These are phyloP conservation scores for Megalops cyprinoides DNA, from an alignment of 2,797 vertebrate species.

Conservation along the genomic window DNA sequence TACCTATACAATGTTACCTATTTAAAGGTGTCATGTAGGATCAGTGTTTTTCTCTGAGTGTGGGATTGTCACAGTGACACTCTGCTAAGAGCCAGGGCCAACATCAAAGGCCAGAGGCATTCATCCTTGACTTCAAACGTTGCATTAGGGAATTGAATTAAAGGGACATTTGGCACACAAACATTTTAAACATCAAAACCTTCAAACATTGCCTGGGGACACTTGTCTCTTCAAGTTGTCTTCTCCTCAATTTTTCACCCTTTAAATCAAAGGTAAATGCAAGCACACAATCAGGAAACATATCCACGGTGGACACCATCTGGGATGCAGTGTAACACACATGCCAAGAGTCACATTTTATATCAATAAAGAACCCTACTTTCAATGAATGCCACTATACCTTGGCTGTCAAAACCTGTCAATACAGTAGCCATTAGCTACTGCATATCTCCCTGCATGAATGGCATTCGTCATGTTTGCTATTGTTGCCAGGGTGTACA, in stretches of 20 bases:
- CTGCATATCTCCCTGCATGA: background rate
- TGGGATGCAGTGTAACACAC: background rate
- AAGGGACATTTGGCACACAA: slow-evolving; percentile 22
- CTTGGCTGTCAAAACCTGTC: background rate
- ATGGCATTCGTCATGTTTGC: background rate
- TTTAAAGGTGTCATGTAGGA: background rate
- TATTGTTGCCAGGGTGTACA: background rate
- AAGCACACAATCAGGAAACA: background rate
- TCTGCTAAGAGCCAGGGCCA: slow-evolving; percentile 11
- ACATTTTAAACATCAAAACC: slow-evolving; percentile 24
- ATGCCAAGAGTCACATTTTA: background rate
- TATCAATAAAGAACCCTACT: background rate
- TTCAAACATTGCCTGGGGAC: background rate
- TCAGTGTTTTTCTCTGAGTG: slow-evolving; percentile 15
- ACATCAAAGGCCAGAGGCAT: slow-evolving; percentile 40
- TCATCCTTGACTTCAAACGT: slow-evolving; percentile 46
- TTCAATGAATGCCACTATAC: background rate
- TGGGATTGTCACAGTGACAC: slow-evolving; percentile 35
- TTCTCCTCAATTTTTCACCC: background rate
- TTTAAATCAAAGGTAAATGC: background rate
- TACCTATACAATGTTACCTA: too few species aligned
- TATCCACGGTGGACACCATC: background rate
- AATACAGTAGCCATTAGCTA: background rate
- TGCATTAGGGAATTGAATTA: slow-evolving; percentile 23
- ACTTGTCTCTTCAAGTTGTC: background rate